A percentile compares a stretch with the other conserved stretches of the same genome.
Evolutionary conservation across 2,113 vertebrate genomes (phyloP).

Genomic region (Saguinus midas): DNA sequence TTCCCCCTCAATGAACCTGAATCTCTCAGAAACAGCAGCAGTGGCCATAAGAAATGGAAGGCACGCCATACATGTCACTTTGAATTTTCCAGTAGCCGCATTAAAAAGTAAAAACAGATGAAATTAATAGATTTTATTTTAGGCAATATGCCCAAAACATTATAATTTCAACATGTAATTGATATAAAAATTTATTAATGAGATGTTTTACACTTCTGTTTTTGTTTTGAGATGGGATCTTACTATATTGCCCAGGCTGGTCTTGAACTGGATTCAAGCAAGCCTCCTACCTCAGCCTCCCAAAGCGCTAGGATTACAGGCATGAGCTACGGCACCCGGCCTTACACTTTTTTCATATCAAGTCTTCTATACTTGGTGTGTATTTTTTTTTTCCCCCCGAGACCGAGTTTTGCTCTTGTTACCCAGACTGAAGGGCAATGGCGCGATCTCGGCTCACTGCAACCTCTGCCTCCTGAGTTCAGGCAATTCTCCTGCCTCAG

Average conservation of each 20-base stretch:
- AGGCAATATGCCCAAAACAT: neutral
- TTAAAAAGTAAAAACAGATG: neutral
- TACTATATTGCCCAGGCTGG: too few relatives aligned
- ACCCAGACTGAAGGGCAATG: too few relatives aligned
- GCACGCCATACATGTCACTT: accelerated
- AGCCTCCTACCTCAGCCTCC: too few relatives aligned
- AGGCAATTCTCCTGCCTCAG: too few relatives aligned
- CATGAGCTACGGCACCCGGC: too few relatives aligned
- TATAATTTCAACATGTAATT: neutral
- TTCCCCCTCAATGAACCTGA: neutral
- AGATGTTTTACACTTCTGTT: neutral
- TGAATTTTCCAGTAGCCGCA: neutral
- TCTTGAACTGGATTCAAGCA: too few relatives aligned
- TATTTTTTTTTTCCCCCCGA: too few relatives aligned
- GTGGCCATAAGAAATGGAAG: neutral
- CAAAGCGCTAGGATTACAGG: too few relatives aligned
- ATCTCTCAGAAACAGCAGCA: neutral
- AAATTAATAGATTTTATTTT: neutral
- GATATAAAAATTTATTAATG: neutral
- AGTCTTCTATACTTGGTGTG: neutral
- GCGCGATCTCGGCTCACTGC: too few relatives aligned
- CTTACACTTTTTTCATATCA: neutral
- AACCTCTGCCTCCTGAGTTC: too few relatives aligned
- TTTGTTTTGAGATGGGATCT: too few relatives aligned
- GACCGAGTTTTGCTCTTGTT: too few relatives aligned